phyloP scores from a whole-genome alignment of 2,888 invertebrate genomes.

The Habrosyne pyritoides region DNA sequence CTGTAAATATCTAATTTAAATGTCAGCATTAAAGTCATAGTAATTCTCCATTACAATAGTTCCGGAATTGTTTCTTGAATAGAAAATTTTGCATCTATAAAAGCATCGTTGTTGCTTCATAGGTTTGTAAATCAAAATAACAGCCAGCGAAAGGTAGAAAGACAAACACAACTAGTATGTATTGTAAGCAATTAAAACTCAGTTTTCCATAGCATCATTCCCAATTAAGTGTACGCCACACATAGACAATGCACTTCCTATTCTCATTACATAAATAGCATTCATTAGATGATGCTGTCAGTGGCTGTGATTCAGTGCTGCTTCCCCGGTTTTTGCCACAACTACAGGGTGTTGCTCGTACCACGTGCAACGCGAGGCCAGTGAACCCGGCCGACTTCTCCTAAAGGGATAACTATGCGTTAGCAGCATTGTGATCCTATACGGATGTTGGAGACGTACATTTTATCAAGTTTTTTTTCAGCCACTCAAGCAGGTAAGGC shows the following conservation, averaged over 20 bases:
- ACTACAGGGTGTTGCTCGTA: conserved; percentile 63
- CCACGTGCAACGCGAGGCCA: conserved; percentile 66
- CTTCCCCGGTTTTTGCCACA: conserved; percentile 67
- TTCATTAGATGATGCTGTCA: conserved; percentile 46
- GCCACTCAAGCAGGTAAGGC: conserved; percentile 35
- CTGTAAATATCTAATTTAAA: too few species aligned
- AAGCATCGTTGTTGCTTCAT: background rate
- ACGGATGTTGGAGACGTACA: conserved; percentile 34
- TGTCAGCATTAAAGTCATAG: too few species aligned
- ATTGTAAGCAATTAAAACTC: background rate
- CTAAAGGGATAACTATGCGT: conserved; percentile 67
- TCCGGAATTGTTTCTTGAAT: too few species aligned
- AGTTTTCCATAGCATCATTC: background rate
- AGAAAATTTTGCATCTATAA: background rate
- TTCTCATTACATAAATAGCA: conserved; percentile 56
- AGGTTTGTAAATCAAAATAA: background rate
- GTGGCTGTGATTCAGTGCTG: conserved; percentile 55
- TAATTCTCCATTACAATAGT: too few species aligned
- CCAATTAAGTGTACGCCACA: conserved; percentile 25
- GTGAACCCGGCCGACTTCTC: conserved; percentile 66
- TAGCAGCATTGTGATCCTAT: conserved; percentile 44
- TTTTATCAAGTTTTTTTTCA: conserved; percentile 44
- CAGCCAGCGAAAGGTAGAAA: background rate
- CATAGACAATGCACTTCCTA: conserved; percentile 53
- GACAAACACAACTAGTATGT: background rate